Conservation (phyloP, 2,797 vertebrate genomes). For the Chloroceryle amazona region DNA sequence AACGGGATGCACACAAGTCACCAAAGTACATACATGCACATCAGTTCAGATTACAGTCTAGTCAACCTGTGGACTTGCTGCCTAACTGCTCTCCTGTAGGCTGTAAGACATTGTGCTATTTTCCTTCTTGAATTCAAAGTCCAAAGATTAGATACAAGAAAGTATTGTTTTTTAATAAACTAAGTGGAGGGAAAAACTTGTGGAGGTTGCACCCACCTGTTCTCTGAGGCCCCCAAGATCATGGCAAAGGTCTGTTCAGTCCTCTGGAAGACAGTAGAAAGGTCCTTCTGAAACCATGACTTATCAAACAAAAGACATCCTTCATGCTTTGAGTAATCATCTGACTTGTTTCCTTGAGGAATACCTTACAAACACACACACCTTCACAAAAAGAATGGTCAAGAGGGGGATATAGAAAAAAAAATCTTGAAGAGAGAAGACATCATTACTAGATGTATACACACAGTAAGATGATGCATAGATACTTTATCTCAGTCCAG, state of each 20-base stretch:
- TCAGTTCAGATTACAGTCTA: not conserved
- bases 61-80: not conserved
- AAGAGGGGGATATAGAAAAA: accelerated
- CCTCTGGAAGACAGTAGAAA: not conserved
- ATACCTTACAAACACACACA: not conserved
- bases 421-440: not conserved
- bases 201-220: not conserved
- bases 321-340: not conserved
- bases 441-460: not conserved
- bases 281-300: not conserved
- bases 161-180: not conserved
- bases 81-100: not conserved
- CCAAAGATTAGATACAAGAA: not conserved
- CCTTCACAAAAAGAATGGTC: not conserved
- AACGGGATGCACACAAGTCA: not conserved
- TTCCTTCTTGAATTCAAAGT: not conserved
- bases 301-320: not conserved
- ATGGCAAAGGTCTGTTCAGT: not conserved
- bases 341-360: not conserved
- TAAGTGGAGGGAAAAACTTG: not conserved
- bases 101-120: not conserved
- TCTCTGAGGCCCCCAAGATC: not conserved
- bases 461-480: not conserved
- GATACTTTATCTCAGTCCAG: not conserved
- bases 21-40: not conserved